Evolutionary conservation across 2,797 vertebrate genomes (phyloP).

Genomic region (Basileuterus tristriatus): DNA sequence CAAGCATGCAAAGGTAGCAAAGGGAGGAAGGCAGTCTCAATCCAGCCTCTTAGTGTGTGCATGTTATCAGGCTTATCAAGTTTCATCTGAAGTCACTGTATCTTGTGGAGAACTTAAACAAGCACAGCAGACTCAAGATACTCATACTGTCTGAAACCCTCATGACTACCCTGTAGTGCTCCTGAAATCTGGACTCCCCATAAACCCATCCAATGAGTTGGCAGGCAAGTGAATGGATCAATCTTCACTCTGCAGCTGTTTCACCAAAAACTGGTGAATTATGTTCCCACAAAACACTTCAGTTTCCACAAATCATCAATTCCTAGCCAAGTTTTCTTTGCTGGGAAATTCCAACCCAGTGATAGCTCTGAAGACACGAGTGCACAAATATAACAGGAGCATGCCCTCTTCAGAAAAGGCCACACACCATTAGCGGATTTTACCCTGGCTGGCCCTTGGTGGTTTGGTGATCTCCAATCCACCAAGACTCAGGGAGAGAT

Average conservation of each 20-base stretch:
- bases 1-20: background rate
- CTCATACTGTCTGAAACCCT: background rate
- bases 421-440: accelerated
- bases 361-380: background rate
- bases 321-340: background rate
- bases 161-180: background rate
- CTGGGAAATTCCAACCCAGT: background rate
- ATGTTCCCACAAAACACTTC: background rate
- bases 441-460: background rate
- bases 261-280: background rate
- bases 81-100: background rate
- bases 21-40: background rate
- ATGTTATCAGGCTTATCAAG: background rate
- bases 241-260: background rate
- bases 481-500: background rate
- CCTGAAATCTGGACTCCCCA: background rate
- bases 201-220: accelerated
- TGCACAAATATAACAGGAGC: background rate
- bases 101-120: background rate
- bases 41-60: background rate
- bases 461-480: background rate
- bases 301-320: background rate
- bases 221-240: background rate
- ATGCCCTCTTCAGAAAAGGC: accelerated
- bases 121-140: background rate